Conservation (phyloP, 2,113 vertebrate genomes). For the Sphaerodactylus townsendi region DNA sequence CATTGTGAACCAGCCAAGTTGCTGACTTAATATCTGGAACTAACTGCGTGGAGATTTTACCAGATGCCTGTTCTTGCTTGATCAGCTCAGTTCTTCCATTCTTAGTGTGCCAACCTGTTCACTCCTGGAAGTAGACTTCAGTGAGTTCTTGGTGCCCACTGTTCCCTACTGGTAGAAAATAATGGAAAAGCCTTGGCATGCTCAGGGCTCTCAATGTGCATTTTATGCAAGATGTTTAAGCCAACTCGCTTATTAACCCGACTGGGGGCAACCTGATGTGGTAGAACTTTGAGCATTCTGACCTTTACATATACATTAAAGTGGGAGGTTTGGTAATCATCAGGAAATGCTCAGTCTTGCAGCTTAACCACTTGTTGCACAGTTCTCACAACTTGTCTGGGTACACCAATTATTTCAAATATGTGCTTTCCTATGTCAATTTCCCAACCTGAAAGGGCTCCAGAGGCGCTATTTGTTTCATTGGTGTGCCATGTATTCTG, state of each 20-base stretch:
- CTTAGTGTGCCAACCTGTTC: neutral
- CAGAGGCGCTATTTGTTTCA: no score
- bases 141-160: neutral
- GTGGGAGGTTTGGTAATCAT: neutral
- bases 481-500: no score
- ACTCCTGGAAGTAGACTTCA: neutral
- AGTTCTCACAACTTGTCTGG: no score
- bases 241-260: neutral
- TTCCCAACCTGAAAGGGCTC: no score
- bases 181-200: neutral
- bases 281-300: no score
- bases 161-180: neutral
- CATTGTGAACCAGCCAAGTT: neutral
- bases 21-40: neutral
- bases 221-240: neutral
- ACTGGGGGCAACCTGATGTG: no score
- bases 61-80: neutral
- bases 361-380: no score
- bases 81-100: neutral
- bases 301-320: no score
- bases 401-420: no score
- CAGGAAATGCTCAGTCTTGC: neutral
- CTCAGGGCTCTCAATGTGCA: neutral
- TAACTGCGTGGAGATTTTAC: neutral
- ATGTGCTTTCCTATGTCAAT: no score